phyloP scores from a whole-genome alignment of 2,797 vertebrate genomes.

The Poeciliopsis turneri region DNA sequence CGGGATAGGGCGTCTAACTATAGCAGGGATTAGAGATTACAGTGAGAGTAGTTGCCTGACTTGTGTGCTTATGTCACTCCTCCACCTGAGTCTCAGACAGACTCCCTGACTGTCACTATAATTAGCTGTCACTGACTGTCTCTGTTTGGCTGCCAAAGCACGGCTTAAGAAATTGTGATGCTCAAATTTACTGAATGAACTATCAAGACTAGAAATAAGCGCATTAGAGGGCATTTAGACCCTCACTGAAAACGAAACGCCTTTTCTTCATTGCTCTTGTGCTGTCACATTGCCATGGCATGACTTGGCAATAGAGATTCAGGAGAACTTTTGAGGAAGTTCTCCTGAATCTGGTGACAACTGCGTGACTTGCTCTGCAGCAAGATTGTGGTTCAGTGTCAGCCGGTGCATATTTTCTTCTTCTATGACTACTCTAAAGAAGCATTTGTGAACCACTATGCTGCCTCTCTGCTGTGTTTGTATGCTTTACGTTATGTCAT shows the following conservation, averaged over 20 bases:
- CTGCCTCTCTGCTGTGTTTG: slow-evolving; percentile 23
- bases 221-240: slow-evolving; percentile 21
- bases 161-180: slow-evolving; percentile 7
- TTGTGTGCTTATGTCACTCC: slow-evolving; percentile 73
- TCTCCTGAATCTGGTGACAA: slow-evolving; percentile 47
- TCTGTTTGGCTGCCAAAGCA: slow-evolving; percentile 23
- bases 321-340: slow-evolving; percentile 51
- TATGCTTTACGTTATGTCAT: slow-evolving; percentile 53
- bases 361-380: slow-evolving; percentile 36
- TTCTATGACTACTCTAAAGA: slow-evolving; percentile 22
- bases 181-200: slow-evolving; percentile 33
- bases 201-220: slow-evolving; percentile 16
- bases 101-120: slow-evolving; percentile 38
- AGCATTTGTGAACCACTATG: slow-evolving; percentile 37
- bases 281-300: slow-evolving; percentile 4
- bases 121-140: slow-evolving; percentile 56
- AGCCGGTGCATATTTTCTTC: slow-evolving; percentile 25
- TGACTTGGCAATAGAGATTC: slow-evolving; percentile 38
- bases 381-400: slow-evolving; percentile 51
- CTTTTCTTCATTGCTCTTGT: slow-evolving; percentile 34
- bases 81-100: slow-evolving; percentile 37
- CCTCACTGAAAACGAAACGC: slow-evolving; percentile 19
- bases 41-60: slow-evolving; percentile 62
- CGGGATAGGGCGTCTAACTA: slow-evolving; percentile 65
- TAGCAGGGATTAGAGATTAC: slow-evolving; percentile 83